phyloP scores from a whole-genome alignment of 2,888 invertebrate species.

The Aphrophora alni region DNA sequence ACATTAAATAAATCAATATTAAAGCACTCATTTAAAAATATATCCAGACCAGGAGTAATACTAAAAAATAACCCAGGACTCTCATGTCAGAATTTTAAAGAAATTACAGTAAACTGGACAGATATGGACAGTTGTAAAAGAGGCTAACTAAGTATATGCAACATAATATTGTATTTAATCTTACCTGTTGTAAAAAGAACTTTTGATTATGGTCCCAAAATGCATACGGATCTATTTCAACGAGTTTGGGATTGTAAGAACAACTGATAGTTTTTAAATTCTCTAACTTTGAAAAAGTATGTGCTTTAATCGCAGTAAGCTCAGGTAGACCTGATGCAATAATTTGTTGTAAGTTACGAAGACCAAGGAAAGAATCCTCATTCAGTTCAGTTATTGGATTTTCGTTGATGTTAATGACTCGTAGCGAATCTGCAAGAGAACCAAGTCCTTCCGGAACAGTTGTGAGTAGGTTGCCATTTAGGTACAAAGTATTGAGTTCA shows the following conservation, averaged over 20 bases:
- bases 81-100: too few relatives aligned
- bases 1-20: too few relatives aligned
- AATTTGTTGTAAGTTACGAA: conserved; percentile 19
- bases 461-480: conserved; percentile 27
- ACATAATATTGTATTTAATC: too few relatives aligned
- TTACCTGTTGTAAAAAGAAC: neutral
- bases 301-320: neutral
- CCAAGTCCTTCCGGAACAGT: conserved; percentile 14
- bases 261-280: conserved; percentile 25
- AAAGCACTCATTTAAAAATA: too few relatives aligned
- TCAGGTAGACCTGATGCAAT: conserved; percentile 23
- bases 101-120: too few relatives aligned
- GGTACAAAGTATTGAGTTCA: neutral
- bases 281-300: conserved; percentile 26
- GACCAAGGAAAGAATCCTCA: conserved; percentile 16
- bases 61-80: too few relatives aligned
- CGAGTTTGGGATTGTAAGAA: conserved; percentile 28
- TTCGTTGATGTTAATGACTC: conserved; percentile 26
- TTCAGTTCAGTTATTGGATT: conserved; percentile 29
- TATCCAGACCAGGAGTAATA: too few relatives aligned
- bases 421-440: conserved; percentile 7
- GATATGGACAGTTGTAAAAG: too few relatives aligned
- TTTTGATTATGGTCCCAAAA: conserved; percentile 21
- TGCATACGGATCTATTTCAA: conserved; percentile 3
- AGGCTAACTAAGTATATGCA: too few relatives aligned